Conservation (phyloP, 1,140 invertebrate species). For the Asobara japonica region DNA sequence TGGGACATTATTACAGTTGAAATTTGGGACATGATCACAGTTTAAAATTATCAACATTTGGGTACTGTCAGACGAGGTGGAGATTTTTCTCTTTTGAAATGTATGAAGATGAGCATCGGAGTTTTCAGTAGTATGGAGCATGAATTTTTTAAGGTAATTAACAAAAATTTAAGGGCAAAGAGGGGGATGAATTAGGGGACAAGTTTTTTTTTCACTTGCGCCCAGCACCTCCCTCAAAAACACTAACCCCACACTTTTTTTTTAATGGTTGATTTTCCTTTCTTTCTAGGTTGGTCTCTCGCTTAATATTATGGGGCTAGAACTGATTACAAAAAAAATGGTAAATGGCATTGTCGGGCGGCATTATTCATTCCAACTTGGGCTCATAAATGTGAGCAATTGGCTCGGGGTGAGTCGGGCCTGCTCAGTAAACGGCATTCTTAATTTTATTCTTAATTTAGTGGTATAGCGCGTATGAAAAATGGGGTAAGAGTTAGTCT, state of each 20-base stretch:
- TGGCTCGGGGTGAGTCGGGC: conserved; percentile 33
- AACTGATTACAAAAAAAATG: conserved; percentile 45
- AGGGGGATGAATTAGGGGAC: too few species aligned
- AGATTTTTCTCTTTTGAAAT: too few species aligned
- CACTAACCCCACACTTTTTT: conserved; percentile 32
- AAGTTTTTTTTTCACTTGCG: conserved; percentile 28
- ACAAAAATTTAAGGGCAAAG: too few species aligned
- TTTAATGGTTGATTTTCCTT: conserved; percentile 22
- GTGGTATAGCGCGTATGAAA: too few species aligned
- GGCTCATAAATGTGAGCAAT: conserved; percentile 30
- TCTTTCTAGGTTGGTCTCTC: background rate
- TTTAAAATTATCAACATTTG: too few species aligned
- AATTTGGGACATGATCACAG: too few species aligned
- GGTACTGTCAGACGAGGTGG: too few species aligned
- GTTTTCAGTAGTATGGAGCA: too few species aligned
- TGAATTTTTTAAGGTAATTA: too few species aligned
- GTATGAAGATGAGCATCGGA: too few species aligned
- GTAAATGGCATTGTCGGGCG: conserved; percentile 44
- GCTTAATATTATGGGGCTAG: conserved; percentile 1
- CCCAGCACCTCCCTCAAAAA: background rate
- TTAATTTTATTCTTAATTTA: conserved; percentile 30
- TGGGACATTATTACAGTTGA: too few species aligned
- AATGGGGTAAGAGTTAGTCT: too few species aligned
- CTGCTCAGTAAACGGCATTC: conserved; percentile 31
- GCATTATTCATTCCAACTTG: conserved; percentile 48